Percentiles rank a stretch among this genome's conserved stretches.
These are phyloP conservation scores for Sphaeridia pumilis DNA, from an alignment of 2,888 invertebrate species.

Conservation along the genomic window DNA sequence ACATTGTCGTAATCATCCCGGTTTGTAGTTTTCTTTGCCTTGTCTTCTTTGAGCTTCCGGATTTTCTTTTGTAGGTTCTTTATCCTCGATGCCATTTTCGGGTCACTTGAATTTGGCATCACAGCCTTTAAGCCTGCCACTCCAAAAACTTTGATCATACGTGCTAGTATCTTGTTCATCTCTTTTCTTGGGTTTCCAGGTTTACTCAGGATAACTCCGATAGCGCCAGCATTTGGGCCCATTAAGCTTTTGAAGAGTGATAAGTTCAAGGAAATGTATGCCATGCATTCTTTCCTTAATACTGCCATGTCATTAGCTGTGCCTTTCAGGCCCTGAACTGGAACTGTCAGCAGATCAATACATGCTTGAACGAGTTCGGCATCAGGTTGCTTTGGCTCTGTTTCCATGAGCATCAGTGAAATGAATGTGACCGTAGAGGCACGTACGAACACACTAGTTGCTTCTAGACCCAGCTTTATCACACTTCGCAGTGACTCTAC, in stretches of 20 bases:
- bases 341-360: constrained; percentile 7
- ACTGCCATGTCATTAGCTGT: background rate
- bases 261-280: constrained; percentile 28
- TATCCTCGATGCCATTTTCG: constrained; percentile 27
- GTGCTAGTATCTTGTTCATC: constrained; percentile 27
- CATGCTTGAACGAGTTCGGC: constrained; percentile 12
- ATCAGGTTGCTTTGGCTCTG: constrained; percentile 20
- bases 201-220: constrained; percentile 23
- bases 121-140: constrained; percentile 31
- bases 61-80: constrained; percentile 33
- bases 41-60: constrained; percentile 23
- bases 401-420: constrained; percentile 14
- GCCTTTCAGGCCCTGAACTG: background rate
- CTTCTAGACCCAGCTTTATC: constrained; percentile 23
- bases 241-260: constrained; percentile 28
- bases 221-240: constrained; percentile 24
- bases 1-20: constrained; percentile 19
- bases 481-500: constrained; percentile 16
- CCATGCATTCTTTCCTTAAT: constrained; percentile 23
- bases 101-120: constrained; percentile 25
- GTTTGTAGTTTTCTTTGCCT: constrained; percentile 12
- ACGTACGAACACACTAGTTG: constrained; percentile 22
- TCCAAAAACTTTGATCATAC: constrained; percentile 35
- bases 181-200: constrained; percentile 28
- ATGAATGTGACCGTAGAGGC: constrained; percentile 29